Evolutionary conservation across 1,140 invertebrate genomes (phyloP), one percentile per base, ranked within the genome.

Genomic region (Pogonus chalceus): DNA sequence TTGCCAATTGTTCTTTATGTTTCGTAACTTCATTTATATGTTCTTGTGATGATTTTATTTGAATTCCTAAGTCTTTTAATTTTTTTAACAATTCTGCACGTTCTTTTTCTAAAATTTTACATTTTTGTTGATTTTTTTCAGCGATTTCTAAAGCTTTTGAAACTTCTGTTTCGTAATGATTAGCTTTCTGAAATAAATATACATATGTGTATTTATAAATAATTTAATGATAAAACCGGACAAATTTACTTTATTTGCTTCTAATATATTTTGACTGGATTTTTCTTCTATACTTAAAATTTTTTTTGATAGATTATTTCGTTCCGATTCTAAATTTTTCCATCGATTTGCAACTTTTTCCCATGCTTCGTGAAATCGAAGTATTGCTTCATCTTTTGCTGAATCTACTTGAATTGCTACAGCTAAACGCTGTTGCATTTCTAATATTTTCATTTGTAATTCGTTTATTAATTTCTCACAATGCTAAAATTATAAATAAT

Each of bases 391-490:
- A 65, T 88, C 86, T 64, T 90, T 90, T 4, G 81, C 74, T 39
- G 78, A 75, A 67, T 89, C 87, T 0, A 90, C 81, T 67, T 80
- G 77, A 10, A 88, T 67, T 2, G 87, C 87, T 1, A 89, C 86
- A 0, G 85, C 84, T 21, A 90, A 64, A 58, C 84, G 82, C 64
- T 90, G 83, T 69, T 89, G 82, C 57, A 85, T 79, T 60, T 89
- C 85, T 18, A 89, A 67, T 49, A 85, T 66, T 55, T 80, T 79
- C 53, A 78, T 78, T 65, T 90, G 86, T 1, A 89, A 65, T 35
- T 83, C 74, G 62, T 87, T 81, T 35, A 90, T 87, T 55, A 84
- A 71, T 56, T 81, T 73, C 68, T 90, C 87, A 65, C 86, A 85
- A 64, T 89, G 87, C 80, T 88, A 31, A 31, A 31, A 31, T 31